phyloP scores from a whole-genome alignment of 2,797 vertebrate genomes.

The Chloroceryle amazona region DNA sequence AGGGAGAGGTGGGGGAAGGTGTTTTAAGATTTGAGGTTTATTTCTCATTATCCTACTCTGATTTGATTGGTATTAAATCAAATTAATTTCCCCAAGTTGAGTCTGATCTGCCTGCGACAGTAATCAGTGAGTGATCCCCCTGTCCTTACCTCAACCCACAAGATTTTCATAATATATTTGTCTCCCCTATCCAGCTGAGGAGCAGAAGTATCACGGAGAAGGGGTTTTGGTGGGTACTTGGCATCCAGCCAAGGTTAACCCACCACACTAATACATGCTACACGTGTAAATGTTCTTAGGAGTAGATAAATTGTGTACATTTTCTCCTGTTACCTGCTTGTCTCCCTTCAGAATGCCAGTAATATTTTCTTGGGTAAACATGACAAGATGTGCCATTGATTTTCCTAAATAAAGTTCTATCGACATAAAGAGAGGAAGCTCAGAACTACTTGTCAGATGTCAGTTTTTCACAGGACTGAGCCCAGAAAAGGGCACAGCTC shows the following conservation, averaged over 20 bases:
- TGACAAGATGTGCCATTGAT: neutral
- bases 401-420: neutral
- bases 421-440: neutral
- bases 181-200: neutral
- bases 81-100: too few species aligned
- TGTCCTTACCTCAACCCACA: neutral
- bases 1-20: neutral
- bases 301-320: rapidly evolving
- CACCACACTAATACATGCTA: neutral
- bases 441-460: neutral
- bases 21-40: neutral
- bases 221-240: neutral
- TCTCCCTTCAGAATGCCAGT: neutral
- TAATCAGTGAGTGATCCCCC: neutral
- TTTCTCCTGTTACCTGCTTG: neutral
- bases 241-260: neutral
- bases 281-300: neutral
- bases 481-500: neutral
- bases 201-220: neutral
- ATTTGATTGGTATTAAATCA: neutral
- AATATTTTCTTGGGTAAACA: neutral
- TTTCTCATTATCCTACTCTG: neutral
- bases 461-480: neutral
- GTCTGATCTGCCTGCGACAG: neutral
- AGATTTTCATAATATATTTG: neutral